A percentile compares a stretch with the other conserved stretches of the same genome.
Conservation (phyloP, 1,140 invertebrate species). For the Zaprionus ghesquierei region DNA sequence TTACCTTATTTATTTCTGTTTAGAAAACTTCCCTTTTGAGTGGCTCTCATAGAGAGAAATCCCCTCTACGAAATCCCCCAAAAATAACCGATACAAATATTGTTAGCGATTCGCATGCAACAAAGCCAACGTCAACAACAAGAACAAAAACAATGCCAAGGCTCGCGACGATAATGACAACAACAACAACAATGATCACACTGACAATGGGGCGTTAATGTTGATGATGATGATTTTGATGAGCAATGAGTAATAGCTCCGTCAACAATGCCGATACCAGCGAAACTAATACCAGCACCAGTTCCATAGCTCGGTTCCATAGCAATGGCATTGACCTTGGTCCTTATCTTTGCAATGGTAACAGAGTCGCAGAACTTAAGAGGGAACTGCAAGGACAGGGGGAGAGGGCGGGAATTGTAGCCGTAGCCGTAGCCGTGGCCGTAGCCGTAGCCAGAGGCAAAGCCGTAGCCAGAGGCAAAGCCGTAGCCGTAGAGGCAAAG, state of each 20-base stretch:
- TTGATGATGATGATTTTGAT: constrained; percentile 31
- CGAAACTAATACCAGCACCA: constrained; percentile 1
- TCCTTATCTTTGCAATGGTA: not conserved
- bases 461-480: not conserved
- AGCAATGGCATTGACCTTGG: constrained; percentile 12
- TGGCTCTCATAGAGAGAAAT: not conserved
- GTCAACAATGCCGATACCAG: not conserved
- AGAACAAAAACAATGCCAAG: constrained; percentile 1
- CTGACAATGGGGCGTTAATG: constrained; percentile 25
- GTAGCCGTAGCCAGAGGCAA: not conserved
- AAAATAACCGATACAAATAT: not conserved
- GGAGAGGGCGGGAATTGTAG: not conserved
- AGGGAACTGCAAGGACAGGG: not conserved
- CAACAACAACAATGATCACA: constrained; percentile 13
- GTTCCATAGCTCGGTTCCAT: not conserved
- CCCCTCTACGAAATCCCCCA: not conserved
- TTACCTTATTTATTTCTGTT: no score
- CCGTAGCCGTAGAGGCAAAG: not conserved
- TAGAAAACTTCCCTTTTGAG: not conserved
- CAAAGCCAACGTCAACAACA: constrained; percentile 18
- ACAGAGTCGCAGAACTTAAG: not conserved
- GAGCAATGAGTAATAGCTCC: constrained; percentile 9
- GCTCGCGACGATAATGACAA: not conserved
- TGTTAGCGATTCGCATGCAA: constrained; percentile 5
- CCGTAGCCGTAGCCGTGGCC: not conserved